Evolutionary conservation across 2,888 invertebrate genomes (phyloP), one percentile per base, ranked within the genome.

Genomic region (Netelia fuscicornis): DNA sequence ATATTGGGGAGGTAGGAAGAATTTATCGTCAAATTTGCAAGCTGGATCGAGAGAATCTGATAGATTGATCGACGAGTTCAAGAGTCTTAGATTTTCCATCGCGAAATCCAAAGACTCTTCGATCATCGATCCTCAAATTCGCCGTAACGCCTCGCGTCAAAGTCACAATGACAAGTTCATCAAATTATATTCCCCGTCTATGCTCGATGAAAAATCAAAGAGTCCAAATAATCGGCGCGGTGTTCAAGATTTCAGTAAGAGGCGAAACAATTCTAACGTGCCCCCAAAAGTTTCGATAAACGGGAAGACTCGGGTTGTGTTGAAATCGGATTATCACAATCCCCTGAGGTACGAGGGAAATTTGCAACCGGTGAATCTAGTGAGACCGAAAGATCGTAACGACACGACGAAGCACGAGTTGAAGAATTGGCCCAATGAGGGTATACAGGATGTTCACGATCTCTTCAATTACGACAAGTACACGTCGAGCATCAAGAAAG

Each of bases 371-470:
- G 9, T 67, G 6, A 58, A 2, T 30, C 60, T 72, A 10, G 37
- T 25, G 20, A 70, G 3, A n/a, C 20, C 76, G 17, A 54, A 30
- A 2, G 17, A 48, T n/a, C 17, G 42, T n/a, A 56, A 52, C 20
- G 42, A 71, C 10, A 20, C 17, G 0, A 83, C 67, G 23, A 74
- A 68, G 9, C 13, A 64, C 8, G 54, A 87, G 30, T 75, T 85
- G 30, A 93, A 93, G 81, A 91, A 91, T 64, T 93, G 93, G 93
- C 92, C 93, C 0, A 91, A 90, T 65, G 91, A 90, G 0, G 89
- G 89, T 13, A 67, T 91, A 2, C 87, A 90, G 5, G 89, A 88
- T n/a, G 60, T 86, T 1, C 89, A 91, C 3, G 93, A 93, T 84
- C 80, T 92, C 0, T 89, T 90, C 17, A 91, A 93, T 87, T 93